A percentile compares a stretch with the other conserved stretches of the same genome.
These are phyloP conservation scores for Ibycter americanus DNA, from an alignment of 2,797 vertebrate genomes.

Conservation along the genomic window DNA sequence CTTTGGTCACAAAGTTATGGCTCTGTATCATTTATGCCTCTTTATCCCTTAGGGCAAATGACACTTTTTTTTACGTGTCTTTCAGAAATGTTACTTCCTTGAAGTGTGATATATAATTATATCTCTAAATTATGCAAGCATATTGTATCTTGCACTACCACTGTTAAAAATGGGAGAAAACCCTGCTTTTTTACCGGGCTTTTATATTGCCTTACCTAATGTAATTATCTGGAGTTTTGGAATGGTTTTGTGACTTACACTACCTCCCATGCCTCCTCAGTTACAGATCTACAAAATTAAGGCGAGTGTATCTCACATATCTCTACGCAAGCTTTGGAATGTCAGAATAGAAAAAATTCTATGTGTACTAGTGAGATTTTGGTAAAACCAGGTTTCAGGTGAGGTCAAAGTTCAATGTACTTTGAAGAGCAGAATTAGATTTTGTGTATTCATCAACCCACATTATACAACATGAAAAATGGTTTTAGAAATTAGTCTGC, in stretches of 20 bases:
- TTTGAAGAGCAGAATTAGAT: neutral
- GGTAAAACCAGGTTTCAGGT: neutral
- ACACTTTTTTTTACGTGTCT: neutral
- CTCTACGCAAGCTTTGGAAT: neutral
- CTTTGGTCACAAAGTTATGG: neutral
- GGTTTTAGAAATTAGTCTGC: neutral
- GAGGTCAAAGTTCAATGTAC: neutral
- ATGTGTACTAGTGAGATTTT: neutral
- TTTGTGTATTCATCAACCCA: neutral
- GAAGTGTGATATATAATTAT: neutral
- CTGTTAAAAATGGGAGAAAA: neutral
- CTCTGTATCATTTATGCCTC: neutral
- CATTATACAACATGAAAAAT: neutral
- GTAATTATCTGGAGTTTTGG: neutral
- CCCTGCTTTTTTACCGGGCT: neutral
- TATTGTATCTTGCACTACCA: neutral
- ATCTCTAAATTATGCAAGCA: neutral
- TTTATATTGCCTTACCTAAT: neutral
- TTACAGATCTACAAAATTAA: neutral
- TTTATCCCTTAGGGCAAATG: neutral
- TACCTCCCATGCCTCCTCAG: neutral
- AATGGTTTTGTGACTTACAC: neutral
- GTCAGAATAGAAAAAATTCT: neutral
- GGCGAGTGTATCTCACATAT: neutral
- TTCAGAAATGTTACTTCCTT: neutral